phyloP scores from a whole-genome alignment of 2,888 invertebrate genomes.

The Coecobrya sp. region DNA sequence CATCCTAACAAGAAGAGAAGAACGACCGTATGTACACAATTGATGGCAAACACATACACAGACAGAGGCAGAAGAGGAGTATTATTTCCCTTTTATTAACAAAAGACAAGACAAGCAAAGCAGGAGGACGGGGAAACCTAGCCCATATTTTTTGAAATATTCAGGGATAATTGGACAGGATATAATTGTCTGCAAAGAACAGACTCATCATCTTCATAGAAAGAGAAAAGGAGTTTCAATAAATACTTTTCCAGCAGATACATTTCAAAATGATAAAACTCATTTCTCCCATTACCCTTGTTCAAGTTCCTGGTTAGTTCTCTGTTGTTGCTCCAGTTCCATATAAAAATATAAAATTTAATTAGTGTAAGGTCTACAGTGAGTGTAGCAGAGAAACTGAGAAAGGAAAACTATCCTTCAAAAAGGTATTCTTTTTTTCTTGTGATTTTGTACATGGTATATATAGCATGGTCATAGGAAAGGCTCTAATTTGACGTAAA shows the following conservation, averaged over 20 bases:
- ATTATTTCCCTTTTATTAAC: conserved; percentile 63
- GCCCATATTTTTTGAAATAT: conserved; percentile 80
- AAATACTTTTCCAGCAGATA: conserved; percentile 62
- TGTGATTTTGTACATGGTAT: too few relatives aligned
- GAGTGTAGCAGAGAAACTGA: neutral
- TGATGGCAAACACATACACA: neutral
- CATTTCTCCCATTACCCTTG: neutral
- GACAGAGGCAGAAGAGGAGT: conserved; percentile 26
- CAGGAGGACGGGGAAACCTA: conserved; percentile 63
- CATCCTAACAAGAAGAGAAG: conserved; percentile 51
- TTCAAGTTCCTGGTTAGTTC: conserved; percentile 36
- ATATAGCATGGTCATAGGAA: too few relatives aligned
- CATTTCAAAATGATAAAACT: conserved; percentile 10
- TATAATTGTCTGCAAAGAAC: conserved; percentile 64
- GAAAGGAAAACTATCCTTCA: neutral
- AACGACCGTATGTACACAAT: conserved; percentile 58
- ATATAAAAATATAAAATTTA: neutral
- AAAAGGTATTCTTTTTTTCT: too few relatives aligned
- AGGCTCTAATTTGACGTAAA: neutral
- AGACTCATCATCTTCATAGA: conserved; percentile 9
- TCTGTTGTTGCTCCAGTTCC: neutral
- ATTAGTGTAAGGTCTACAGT: neutral
- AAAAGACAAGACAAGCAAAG: conserved; percentile 57
- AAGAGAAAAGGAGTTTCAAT: conserved; percentile 35
- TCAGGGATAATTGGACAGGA: conserved; percentile 72